A percentile compares a stretch with the other conserved stretches of the same genome.
Evolutionary conservation across 2,113 vertebrate species (phyloP).

Genomic region (Fukomys damarensis): DNA sequence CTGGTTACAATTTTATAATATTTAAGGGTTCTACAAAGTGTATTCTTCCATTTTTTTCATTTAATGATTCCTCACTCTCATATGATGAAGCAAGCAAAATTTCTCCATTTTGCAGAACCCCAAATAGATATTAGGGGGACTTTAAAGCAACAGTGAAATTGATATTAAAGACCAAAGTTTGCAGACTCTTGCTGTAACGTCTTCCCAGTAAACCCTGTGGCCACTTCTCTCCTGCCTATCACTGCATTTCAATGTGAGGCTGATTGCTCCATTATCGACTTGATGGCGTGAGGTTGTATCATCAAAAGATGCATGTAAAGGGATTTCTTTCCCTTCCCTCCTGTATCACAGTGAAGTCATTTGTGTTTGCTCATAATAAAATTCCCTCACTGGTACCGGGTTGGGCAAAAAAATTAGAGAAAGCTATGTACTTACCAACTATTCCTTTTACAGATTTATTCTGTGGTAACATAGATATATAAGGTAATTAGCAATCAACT

Average conservation of each 20-base stretch:
- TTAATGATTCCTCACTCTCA: not conserved
- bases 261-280: not conserved
- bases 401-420: not conserved
- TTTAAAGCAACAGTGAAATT: not conserved
- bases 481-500: not conserved
- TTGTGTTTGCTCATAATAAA: not conserved
- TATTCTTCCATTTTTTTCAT: not conserved
- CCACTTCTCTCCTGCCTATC: fast-evolving
- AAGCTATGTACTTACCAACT: not conserved
- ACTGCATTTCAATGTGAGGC: not conserved
- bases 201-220: not conserved
- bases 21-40: not conserved
- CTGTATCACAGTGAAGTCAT: not conserved
- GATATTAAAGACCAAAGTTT: not conserved
- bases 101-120: not conserved
- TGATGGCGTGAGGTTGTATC: not conserved
- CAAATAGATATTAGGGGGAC: not conserved
- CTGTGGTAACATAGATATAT: not conserved
- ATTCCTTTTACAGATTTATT: not conserved
- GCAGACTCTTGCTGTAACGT: not conserved
- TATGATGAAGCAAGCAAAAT: not conserved
- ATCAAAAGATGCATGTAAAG: not conserved
- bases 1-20: not conserved
- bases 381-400: not conserved
- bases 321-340: not conserved